phyloP scores from a whole-genome alignment of 2,888 invertebrate genomes.

The Morpho helenor region DNA sequence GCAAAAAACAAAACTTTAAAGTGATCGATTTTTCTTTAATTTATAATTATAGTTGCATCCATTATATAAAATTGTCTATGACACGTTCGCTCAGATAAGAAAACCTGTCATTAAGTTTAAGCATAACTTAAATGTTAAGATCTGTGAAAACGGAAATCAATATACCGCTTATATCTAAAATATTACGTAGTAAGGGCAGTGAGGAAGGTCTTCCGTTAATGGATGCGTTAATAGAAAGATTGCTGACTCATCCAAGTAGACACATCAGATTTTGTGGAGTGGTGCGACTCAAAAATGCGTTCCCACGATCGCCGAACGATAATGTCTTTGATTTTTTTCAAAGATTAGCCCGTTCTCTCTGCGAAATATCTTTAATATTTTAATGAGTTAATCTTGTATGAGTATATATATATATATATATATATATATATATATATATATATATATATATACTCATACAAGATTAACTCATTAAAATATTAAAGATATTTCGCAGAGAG shows the following conservation, averaged over 20 bases:
- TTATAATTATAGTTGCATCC: constrained; percentile 67
- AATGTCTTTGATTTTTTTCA: constrained; percentile 35
- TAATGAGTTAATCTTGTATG: too few relatives aligned
- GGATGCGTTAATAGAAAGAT: constrained; percentile 46
- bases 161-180: constrained; percentile 3
- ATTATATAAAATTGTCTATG: constrained; percentile 77
- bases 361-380: constrained; percentile 1
- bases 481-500: constrained; percentile 1
- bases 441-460: too few relatives aligned
- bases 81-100: constrained; percentile 68
- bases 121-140: constrained; percentile 42
- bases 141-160: constrained; percentile 22
- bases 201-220: constrained; percentile 32
- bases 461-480: too few relatives aligned
- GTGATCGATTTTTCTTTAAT: constrained; percentile 41
- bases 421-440: too few relatives aligned
- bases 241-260: constrained; percentile 58
- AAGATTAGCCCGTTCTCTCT: constrained; percentile 21
- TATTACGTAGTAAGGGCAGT: constrained; percentile 7
- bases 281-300: constrained; percentile 41
- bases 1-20: too few relatives aligned
- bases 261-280: constrained; percentile 51
- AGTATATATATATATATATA: too few relatives aligned
- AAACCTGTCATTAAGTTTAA: constrained; percentile 64
- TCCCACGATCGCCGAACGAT: constrained; percentile 76